Evolutionary conservation across 2,797 vertebrate species (phyloP).

Genomic region (Hylomyscus alleni): DNA sequence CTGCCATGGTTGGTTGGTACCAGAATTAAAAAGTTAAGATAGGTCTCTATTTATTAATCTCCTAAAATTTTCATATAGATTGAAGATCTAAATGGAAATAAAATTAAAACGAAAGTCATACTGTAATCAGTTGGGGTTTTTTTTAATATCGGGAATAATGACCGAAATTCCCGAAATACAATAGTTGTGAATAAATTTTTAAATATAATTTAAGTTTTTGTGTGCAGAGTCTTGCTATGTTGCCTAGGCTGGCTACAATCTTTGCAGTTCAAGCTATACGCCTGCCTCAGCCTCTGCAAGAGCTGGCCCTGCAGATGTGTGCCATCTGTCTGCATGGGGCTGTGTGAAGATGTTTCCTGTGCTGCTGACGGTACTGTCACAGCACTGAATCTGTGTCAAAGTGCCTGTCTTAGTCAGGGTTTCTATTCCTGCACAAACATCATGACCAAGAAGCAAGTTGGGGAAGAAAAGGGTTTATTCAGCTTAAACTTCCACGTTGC

Average conservation of each 20-base stretch:
- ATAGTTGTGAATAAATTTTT: slow-evolving; percentile 8
- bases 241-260: background rate
- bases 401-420: too few species aligned
- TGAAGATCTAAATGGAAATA: slow-evolving; percentile 15
- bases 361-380: background rate
- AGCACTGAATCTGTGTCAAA: background rate
- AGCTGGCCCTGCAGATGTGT: background rate
- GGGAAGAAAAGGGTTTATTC: too few species aligned
- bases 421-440: too few species aligned
- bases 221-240: background rate
- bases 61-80: background rate
- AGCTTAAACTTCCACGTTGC: too few species aligned
- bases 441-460: too few species aligned
- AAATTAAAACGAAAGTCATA: background rate
- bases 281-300: background rate
- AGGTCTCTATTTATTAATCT: background rate
- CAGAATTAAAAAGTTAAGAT: background rate
- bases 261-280: background rate
- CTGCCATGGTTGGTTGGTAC: background rate
- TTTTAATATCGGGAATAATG: background rate
- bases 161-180: background rate
- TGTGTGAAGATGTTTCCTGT: background rate
- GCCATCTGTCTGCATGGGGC: background rate
- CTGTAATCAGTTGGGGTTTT: background rate
- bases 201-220: background rate